Conservation (phyloP, 2,113 vertebrate species). For the Nestor notabilis region DNA sequence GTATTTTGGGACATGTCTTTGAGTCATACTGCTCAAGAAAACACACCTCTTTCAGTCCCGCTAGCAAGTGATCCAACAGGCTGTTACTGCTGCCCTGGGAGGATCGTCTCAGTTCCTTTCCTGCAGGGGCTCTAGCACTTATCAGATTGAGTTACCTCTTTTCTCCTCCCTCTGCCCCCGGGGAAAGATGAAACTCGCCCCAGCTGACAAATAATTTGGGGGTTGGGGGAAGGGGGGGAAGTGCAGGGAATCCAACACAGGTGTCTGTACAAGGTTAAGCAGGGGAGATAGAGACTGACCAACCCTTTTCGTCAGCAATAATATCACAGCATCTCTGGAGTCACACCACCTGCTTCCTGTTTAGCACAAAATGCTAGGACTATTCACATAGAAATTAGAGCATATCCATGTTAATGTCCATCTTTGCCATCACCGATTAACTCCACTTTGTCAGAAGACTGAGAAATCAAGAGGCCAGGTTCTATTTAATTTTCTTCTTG, state of each 20-base stretch:
- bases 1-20: neutral
- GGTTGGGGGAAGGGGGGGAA: neutral
- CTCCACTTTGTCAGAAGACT: neutral
- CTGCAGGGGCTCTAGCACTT: neutral
- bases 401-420: neutral
- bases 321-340: neutral
- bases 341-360: neutral
- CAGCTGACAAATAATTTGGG: neutral
- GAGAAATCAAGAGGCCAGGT: neutral
- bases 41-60: neutral
- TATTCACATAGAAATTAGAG: neutral
- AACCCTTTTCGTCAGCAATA: neutral
- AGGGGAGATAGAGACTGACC: neutral
- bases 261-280: neutral
- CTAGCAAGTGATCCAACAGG: neutral
- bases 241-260: neutral
- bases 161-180: fast-evolving
- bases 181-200: neutral
- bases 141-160: fast-evolving
- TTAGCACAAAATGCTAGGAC: neutral
- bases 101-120: neutral
- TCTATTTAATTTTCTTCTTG: neutral
- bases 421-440: neutral
- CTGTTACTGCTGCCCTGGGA: neutral
- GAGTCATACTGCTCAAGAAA: neutral